Evolutionary conservation across 2,797 vertebrate species (phyloP), one percentile per base, ranked within the genome.

Genomic region (Acanthopagrus latus): DNA sequence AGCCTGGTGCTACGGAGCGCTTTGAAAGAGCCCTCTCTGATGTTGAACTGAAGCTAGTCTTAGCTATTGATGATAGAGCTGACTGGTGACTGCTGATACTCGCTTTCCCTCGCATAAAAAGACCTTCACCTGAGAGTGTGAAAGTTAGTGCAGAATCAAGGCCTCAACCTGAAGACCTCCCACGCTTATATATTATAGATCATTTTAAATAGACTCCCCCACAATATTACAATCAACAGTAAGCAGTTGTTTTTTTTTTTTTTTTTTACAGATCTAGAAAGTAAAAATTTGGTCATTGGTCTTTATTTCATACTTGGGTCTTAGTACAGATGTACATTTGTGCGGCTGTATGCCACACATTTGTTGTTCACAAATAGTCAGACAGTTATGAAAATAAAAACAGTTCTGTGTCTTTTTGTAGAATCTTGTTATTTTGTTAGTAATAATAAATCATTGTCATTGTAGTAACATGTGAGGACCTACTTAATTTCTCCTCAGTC

Each of bases 1-100:
- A 27, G 69, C 55, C 76, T 33, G 50, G 71, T 57, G 64, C 74
- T 50, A 29, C 71, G 5, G 20, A 64, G 76, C 11, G 2, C 79
- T 83, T 89, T 86, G 76, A 88, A 87, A 78, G 54, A 41, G 23
- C 23, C 54, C 59, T 81, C 76, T 86, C 80, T 85, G 80, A 91
- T 85, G 89, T 82, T 50, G 50, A 64, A 81, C 80, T 86, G 77
- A 81, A 83, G 74, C 76, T 59, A 18, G 69, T 73, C 71, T 76
- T 66, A 86, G 78, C 62, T 68, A 63, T 23, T 69, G 74, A 56
- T 68, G 71, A 65, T 29, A 44, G 70, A 69, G 58, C 38, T 6
- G 55, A 84, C 72, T 88, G 84, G 60, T 20, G 64, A 38, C 75
- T 71, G 72, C 80, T 84, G 86, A 88, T 85, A 82, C 72, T 77